These are phyloP conservation scores for Odontomyia ornata DNA, from an alignment of 2,888 invertebrate species.

Conservation along the genomic window DNA sequence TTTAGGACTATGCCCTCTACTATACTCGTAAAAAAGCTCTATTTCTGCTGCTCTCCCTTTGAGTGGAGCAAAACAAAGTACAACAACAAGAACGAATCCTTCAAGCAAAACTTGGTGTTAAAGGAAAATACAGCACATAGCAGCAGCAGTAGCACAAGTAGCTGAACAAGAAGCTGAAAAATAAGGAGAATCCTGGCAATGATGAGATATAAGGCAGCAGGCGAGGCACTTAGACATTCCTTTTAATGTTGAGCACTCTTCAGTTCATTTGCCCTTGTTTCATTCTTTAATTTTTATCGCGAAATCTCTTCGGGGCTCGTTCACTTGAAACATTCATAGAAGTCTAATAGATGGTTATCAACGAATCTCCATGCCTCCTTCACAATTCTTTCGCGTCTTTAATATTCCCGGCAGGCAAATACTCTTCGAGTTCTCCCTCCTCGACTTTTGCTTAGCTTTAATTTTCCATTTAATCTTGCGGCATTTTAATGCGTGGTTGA, in stretches of 20 bases:
- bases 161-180: too few species aligned
- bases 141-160: too few species aligned
- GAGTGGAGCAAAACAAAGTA: too few species aligned
- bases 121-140: too few species aligned
- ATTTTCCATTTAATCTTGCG: too few species aligned
- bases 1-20: background rate
- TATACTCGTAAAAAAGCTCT: background rate
- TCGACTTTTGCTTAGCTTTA: too few species aligned
- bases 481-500: too few species aligned
- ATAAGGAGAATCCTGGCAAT: background rate
- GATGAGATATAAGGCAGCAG: background rate
- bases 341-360: constrained; percentile 22
- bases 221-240: constrained; percentile 32
- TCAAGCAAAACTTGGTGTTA: too few species aligned
- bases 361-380: background rate
- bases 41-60: background rate
- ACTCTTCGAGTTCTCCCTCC: too few species aligned
- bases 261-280: constrained; percentile 33
- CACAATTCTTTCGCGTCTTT: too few species aligned
- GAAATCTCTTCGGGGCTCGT: constrained; percentile 10
- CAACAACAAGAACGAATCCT: too few species aligned
- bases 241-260: background rate
- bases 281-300: background rate
- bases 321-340: constrained; percentile 14
- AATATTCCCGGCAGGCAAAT: too few species aligned